Conservation (phyloP, 2,797 vertebrate species). For the Columba guinea region DNA sequence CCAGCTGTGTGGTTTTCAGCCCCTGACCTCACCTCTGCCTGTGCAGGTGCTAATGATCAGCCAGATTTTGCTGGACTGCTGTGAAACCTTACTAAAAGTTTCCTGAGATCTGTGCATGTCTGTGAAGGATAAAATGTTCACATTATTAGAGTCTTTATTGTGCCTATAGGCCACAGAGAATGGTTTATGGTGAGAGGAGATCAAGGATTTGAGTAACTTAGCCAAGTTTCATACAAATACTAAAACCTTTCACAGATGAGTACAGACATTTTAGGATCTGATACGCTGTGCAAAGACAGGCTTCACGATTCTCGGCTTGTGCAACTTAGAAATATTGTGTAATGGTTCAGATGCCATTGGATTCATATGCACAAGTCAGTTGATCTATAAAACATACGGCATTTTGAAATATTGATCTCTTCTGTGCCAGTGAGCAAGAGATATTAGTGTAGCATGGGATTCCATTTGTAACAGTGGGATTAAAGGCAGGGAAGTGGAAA, state of each 20-base stretch:
- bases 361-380: constrained; percentile 59
- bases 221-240: neutral
- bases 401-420: constrained; percentile 80
- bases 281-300: neutral
- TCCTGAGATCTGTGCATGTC: neutral
- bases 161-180: neutral
- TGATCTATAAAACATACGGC: constrained; percentile 78
- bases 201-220: neutral
- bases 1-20: neutral
- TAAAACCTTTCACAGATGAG: neutral
- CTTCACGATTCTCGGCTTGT: neutral
- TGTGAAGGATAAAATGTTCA: neutral
- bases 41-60: neutral
- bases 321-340: constrained; percentile 35
- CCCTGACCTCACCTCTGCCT: neutral
- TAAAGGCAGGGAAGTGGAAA: constrained; percentile 81
- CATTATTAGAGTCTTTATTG: neutral
- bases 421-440: constrained; percentile 69
- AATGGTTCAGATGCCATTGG: constrained; percentile 54
- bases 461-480: constrained; percentile 77
- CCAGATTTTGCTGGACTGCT: neutral
- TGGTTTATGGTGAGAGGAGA: neutral
- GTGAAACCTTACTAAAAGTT: neutral
- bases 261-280: neutral
- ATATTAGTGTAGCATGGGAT: constrained; percentile 76